Base-by-base conservation (phyloP, 2,888 invertebrate species). In the Leptura quadrifasciata region DNA sequence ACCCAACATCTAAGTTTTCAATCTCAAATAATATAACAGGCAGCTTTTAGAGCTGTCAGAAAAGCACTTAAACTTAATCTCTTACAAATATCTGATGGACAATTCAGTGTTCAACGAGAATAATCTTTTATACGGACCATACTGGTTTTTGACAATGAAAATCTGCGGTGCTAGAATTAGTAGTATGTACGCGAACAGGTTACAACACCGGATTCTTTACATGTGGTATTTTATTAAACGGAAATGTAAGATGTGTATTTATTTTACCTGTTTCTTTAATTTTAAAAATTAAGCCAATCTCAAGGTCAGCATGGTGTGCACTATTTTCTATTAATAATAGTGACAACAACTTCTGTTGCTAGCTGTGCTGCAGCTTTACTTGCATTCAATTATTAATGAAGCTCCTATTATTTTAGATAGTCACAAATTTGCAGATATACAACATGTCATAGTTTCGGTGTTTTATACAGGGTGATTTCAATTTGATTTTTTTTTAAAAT, bases 1-100 rank as follows among this genome's bases (percentile, higher is more conserved):
- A 68, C 72, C 71, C 70, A 63, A 65, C 75, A 76, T 76, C 78
- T 67, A 75, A 69, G 65, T 76, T 76, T 75, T 79, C 79, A 70
- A 79, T 76, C 79, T 76, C 64, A 70, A 76, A 74, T 74, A 72
- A 68, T 75, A 76, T 64, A 75, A 76, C 73, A 73, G 70, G 76
- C 75, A 69, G 75, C 76, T 78, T 79, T 81, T 75, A 71, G 74
- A 77, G 75, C 81, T 78, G 81, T 81, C 79, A 81, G 72, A 72
- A 74, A 76, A 81, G 80, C 80, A 80, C 81, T 81, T 81, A 81
- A 74, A 77, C 63, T 76, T 79, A 79, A 79, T 79, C 79, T 79
- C 67, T 27, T 65, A 47, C 47, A 68, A 72, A 76, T 76, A 79
- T 79, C 79, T 76, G 72, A 76, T 75, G 79, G 57, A 68, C 72